Evolutionary conservation across 2,113 vertebrate species (phyloP), one percentile per base, ranked within the genome.

Genomic region (Myodes glareolus): DNA sequence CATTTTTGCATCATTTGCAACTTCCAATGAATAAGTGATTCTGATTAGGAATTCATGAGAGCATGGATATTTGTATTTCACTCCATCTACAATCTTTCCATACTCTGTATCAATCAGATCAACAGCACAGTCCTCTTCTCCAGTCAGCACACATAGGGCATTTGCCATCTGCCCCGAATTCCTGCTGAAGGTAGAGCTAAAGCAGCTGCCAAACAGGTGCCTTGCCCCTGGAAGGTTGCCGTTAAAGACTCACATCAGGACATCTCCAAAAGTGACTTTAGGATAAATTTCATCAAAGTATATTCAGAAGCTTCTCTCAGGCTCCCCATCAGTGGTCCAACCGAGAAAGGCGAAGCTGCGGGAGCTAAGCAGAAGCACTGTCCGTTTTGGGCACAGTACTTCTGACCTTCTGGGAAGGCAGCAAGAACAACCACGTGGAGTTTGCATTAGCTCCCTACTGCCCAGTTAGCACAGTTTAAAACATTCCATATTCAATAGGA

Each of bases 261-360:
- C 25, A 39, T 84, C 25, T 31, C 61, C 13, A 58, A 17, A 27
- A 27, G 4, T 42, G 81, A 3, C 42, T 8, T 4, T 65, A 16
- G 3, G 63, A 42, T 7, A 3, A 27, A 17, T 63, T 42, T 1
- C 23, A 17, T 2, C 23, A 14, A 25, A 36, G 21, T 36, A 39
- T 58, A n/a, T 27, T n/a, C 3, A 29, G 81, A 63, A 61, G 4
- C 36, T 61, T 7, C 27, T 27, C n/a, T 42, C n/a, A 3, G 81
- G 3, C 0, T 25, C 3, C 27, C 13, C 3, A 29, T 29, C 12
- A 8, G 3, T 42, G 55, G 1, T 39, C 25, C 21, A 61, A 17
- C 13, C 29, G 4, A 45, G 25, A 31, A 65, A 84, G 16, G 14
- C 17, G 1, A 84, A 39, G 10, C n/a, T 31, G 27, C 4, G 9